Conservation (phyloP, 2,113 vertebrate species). For the Suricata suricatta region DNA sequence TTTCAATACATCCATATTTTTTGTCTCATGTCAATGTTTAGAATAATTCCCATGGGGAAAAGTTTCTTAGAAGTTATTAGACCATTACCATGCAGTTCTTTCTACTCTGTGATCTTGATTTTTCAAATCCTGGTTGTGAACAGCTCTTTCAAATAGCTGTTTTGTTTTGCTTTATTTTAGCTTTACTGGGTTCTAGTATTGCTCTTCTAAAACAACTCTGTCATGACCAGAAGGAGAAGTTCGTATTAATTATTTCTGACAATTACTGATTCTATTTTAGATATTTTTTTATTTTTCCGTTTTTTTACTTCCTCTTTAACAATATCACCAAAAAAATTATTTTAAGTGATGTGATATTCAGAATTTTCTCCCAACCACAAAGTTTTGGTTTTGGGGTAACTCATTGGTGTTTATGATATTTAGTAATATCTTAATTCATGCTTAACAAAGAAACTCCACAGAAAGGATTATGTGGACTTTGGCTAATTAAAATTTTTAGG, state of each 20-base stretch:
- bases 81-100: neutral
- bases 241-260: neutral
- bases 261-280: neutral
- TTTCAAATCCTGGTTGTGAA: neutral
- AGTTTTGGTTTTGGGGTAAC: neutral
- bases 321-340: neutral
- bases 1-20: neutral
- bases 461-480: neutral
- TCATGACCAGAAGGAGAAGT: neutral
- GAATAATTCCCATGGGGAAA: neutral
- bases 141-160: neutral
- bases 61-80: neutral
- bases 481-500: neutral
- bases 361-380: neutral
- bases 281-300: neutral
- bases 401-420: neutral
- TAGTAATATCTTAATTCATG: neutral
- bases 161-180: neutral
- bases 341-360: neutral
- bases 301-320: neutral
- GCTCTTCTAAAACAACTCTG: neutral
- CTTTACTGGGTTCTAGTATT: neutral
- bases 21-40: neutral
- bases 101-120: neutral
- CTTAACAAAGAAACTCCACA: neutral